A percentile compares a stretch with the other conserved stretches of the same genome.
Evolutionary conservation across 2,113 vertebrate species (phyloP).

Genomic region (Stegastes partitus): DNA sequence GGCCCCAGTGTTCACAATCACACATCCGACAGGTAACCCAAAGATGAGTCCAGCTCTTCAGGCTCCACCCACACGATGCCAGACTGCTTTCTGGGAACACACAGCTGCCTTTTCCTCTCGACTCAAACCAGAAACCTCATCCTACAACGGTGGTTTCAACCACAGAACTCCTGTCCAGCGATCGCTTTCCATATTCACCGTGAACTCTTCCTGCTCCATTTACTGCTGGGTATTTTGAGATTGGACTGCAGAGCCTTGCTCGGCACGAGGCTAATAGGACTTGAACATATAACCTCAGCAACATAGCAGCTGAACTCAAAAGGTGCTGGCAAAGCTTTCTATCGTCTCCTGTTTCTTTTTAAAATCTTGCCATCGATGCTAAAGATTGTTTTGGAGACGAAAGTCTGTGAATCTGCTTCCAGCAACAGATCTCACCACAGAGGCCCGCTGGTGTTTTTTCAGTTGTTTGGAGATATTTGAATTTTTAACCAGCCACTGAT

Average conservation of each 20-base stretch:
- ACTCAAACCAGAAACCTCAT: slow-evolving; percentile 47
- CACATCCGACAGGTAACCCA: slow-evolving; percentile 17
- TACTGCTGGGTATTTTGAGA: slow-evolving; percentile 42
- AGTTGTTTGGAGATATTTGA: slow-evolving; percentile 7
- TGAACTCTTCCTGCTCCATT: slow-evolving; percentile 12
- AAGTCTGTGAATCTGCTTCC: slow-evolving; percentile 39
- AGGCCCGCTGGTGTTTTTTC: background rate
- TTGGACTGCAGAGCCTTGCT: slow-evolving; percentile 46
- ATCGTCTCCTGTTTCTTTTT: background rate
- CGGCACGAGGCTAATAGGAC: slow-evolving; percentile 3
- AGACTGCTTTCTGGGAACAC: slow-evolving; percentile 10
- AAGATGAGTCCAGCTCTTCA: background rate
- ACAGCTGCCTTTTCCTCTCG: slow-evolving; percentile 27
- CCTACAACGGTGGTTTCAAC: slow-evolving; percentile 22
- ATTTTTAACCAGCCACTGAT: background rate
- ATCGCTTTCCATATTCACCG: slow-evolving; percentile 16
- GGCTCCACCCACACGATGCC: slow-evolving; percentile 12
- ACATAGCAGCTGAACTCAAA: slow-evolving; percentile 29
- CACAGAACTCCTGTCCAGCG: slow-evolving; percentile 9
- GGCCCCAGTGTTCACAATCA: slow-evolving; percentile 25
- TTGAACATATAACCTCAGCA: slow-evolving; percentile 31
- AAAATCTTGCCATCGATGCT: background rate
- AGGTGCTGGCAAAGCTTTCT: slow-evolving; percentile 1
- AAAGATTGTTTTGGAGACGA: background rate
- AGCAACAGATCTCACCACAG: background rate